Conservation (phyloP, 1,140 invertebrate genomes). For the Riptortus pedestris region DNA sequence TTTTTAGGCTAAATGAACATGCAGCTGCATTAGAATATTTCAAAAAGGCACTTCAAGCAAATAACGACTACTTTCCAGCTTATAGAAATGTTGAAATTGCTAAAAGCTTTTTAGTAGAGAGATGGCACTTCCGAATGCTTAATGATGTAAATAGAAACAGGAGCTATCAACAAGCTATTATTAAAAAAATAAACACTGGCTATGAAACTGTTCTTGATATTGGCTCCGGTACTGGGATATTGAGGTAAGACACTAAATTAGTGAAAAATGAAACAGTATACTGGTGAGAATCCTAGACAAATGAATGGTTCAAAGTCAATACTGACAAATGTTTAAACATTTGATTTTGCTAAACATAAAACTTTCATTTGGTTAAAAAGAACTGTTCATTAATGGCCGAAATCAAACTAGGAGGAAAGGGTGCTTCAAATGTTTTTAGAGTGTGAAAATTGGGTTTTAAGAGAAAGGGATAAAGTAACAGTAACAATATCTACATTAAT, state of each 20-base stretch:
- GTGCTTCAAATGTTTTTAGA: no score
- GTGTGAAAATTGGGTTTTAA: no score
- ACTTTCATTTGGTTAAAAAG: no score
- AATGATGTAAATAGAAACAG: conserved; percentile 60
- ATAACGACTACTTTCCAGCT: conserved; percentile 36
- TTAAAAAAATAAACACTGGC: conserved; percentile 42
- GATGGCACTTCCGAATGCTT: conserved; percentile 74
- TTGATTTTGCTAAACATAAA: no score
- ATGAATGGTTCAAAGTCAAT: background rate
- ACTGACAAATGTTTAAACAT: no score
- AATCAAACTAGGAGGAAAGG: no score
- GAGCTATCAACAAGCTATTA: conserved; percentile 52
- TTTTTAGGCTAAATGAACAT: conserved; percentile 26
- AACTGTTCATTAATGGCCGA: no score
- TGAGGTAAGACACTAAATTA: conserved; percentile 25
- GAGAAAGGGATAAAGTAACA: no score
- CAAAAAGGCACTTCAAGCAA: conserved; percentile 27
- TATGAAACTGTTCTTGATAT: conserved; percentile 55
- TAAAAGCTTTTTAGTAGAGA: conserved; percentile 44
- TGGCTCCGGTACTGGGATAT: conserved; percentile 60
- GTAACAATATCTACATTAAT: no score
- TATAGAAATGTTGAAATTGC: conserved; percentile 39
- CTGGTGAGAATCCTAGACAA: background rate
- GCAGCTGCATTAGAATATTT: conserved; percentile 30
- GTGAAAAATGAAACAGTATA: background rate